A percentile compares a stretch with the other conserved stretches of the same genome.
phyloP scores from a whole-genome alignment of 1,140 invertebrate genomes.

The Pseudomyrmex dendroicus region DNA sequence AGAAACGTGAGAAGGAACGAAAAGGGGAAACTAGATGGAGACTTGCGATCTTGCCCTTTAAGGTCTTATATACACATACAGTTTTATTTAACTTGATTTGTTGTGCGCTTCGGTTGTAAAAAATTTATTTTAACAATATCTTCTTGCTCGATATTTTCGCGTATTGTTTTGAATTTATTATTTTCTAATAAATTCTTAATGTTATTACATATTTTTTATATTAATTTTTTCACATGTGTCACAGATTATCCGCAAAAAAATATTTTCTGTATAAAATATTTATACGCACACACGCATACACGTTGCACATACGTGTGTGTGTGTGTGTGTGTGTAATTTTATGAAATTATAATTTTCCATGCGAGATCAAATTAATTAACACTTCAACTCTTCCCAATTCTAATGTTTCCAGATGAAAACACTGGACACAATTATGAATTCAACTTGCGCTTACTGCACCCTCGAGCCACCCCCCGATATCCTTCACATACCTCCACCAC shows the following conservation, averaged over 20 bases:
- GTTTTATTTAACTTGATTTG: constrained; percentile 25
- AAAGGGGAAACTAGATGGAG: constrained; percentile 13
- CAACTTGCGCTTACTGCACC: constrained; percentile 84
- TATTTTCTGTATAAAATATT: background rate
- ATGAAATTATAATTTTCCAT: background rate
- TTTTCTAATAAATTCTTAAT: background rate
- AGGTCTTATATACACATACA: constrained; percentile 12
- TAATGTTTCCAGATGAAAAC: constrained; percentile 66
- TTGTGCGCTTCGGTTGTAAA: background rate
- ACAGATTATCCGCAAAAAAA: background rate
- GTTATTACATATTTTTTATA: background rate
- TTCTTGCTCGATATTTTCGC: background rate
- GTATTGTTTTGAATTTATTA: too few species aligned
- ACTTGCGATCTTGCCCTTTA: constrained; percentile 39
- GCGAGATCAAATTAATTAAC: background rate
- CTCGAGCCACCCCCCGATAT: constrained; percentile 92
- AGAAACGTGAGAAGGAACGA: background rate
- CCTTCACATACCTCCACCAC: constrained; percentile 92
- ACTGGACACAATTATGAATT: constrained; percentile 74
- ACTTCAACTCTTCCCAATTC: background rate
- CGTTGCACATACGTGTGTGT: background rate
- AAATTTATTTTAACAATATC: background rate
- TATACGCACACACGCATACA: background rate
- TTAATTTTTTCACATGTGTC: background rate
- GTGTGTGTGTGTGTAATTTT: constrained; percentile 6